These are phyloP conservation scores for Hyposmocoma kahamanoa DNA, from an alignment of 1,140 invertebrate genomes.

Conservation along the genomic window DNA sequence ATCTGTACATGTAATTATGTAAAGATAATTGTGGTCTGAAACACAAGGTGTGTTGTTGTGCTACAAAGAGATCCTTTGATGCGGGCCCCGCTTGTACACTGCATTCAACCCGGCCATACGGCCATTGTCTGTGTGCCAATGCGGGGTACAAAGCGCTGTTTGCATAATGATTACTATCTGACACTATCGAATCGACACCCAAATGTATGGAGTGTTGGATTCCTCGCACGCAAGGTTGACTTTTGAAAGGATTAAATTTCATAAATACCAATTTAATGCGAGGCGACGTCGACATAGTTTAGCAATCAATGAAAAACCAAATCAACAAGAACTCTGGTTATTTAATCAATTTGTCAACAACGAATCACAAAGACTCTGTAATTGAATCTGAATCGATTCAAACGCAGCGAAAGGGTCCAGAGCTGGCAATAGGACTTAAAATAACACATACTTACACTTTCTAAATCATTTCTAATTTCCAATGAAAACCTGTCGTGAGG, in stretches of 20 bases:
- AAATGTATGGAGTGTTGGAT: background rate
- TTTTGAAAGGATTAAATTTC: too few species aligned
- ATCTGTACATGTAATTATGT: too few species aligned
- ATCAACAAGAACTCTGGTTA: too few species aligned
- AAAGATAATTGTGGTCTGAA: too few species aligned
- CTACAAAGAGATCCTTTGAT: slow-evolving; percentile 4
- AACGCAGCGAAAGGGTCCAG: slow-evolving; percentile 36
- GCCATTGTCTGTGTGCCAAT: background rate
- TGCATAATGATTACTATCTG: slow-evolving; percentile 2
- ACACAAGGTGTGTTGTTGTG: background rate
- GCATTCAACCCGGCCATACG: background rate
- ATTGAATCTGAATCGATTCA: slow-evolving; percentile 31
- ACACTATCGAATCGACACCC: slow-evolving; percentile 1
- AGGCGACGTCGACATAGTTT: too few species aligned
- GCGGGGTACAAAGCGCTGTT: background rate
- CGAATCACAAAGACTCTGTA: slow-evolving; percentile 12
- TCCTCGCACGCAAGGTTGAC: too few species aligned
- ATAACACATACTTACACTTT: slow-evolving; percentile 35
- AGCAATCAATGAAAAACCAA: too few species aligned
- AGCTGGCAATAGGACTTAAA: slow-evolving; percentile 28
- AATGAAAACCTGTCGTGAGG: slow-evolving; percentile 16
- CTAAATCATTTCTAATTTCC: slow-evolving; percentile 30
- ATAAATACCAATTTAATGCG: too few species aligned
- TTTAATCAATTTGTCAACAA: too few species aligned
- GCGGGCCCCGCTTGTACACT: background rate